A percentile compares a stretch with the other conserved stretches of the same genome.
These are phyloP conservation scores for Tenrec ecaudatus DNA, from an alignment of 2,113 vertebrate genomes.

Conservation along the genomic window DNA sequence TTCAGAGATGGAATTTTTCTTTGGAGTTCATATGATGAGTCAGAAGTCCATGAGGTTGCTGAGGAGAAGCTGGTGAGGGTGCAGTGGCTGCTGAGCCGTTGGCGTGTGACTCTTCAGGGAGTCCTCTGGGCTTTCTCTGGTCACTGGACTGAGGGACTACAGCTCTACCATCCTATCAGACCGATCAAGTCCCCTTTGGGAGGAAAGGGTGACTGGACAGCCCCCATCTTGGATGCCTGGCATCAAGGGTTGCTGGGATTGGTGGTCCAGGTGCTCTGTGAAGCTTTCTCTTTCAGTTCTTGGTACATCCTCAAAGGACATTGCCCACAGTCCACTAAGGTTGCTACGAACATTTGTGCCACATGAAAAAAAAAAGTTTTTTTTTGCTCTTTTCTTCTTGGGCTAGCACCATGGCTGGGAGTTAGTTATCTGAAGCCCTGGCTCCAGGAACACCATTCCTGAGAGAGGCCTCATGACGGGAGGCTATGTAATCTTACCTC, in stretches of 20 bases:
- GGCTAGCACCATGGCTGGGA: background rate
- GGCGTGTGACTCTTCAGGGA: too few species aligned
- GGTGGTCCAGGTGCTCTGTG: too few species aligned
- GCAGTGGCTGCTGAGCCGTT: background rate
- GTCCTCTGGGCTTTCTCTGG: background rate
- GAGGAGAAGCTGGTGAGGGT: background rate
- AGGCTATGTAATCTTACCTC: background rate
- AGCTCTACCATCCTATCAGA: background rate
- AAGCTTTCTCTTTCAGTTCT: too few species aligned
- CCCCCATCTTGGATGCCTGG: too few species aligned
- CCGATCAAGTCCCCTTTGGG: background rate
- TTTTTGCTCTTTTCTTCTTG: conserved; percentile 26
- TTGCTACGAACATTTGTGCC: too few species aligned
- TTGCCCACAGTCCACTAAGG: too few species aligned
- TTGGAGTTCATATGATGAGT: background rate
- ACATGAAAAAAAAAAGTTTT: too few species aligned
- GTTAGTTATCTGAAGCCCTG: background rate
- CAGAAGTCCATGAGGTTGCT: background rate
- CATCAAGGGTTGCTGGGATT: too few species aligned
- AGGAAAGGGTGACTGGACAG: background rate
- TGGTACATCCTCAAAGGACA: too few species aligned
- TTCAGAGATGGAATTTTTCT: background rate
- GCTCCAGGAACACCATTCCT: background rate
- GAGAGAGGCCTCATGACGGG: background rate
- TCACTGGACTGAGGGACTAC: background rate